Base-by-base conservation (phyloP, 2,113 vertebrate species). In the Ornithorhynchus anatinus region DNA sequence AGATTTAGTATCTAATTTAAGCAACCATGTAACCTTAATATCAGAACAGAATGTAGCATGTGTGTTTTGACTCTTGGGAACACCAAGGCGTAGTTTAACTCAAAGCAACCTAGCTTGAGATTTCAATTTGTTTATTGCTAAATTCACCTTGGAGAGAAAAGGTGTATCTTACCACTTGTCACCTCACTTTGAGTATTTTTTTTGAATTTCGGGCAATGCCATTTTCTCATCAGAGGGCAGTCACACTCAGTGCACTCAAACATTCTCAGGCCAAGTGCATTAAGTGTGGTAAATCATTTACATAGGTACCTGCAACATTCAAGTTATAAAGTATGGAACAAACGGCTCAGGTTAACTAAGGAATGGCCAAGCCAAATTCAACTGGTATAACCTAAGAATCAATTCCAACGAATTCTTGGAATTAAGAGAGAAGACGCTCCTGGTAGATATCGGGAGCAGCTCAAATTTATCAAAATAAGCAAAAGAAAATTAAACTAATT, bases 1-100 rank as follows among this genome's bases (percentile, higher is more conserved):
- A 61, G 44, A 54, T 29, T 8, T n/a, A 70, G 19, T 19, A 44
- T 66, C 57, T 63, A 61, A 73, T 59, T 69, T 70, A 77, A 53
- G 40, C 53, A 77, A 52, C 10, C 65, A 7, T 14, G 5, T 38
- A 62, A 80, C 16, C 38, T 79, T 13, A 14, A 43, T 42, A 8
- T 4, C 23, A 44, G 22, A 51, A 52, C 0, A 64, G 51, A 69
- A 58, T 38, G 10, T 15, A 70, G 44, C 22, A 7, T 15, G 40
- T 63, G 19, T 52, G 22, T 59, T 79, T 11, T 50, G 14, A 67
- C n/a, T 72, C 23, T 62, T 56, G 66, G 58, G 59, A 68, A 73
- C n/a, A n/a, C 25, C 31, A 5, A 50, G 4, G 19, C 25, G 15
- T 27, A 17, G 2, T 48, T 15, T 56, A 43, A 51, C 31, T 54